phyloP scores from a whole-genome alignment of 2,113 vertebrate genomes.

The Xiphophorus couchianus region DNA sequence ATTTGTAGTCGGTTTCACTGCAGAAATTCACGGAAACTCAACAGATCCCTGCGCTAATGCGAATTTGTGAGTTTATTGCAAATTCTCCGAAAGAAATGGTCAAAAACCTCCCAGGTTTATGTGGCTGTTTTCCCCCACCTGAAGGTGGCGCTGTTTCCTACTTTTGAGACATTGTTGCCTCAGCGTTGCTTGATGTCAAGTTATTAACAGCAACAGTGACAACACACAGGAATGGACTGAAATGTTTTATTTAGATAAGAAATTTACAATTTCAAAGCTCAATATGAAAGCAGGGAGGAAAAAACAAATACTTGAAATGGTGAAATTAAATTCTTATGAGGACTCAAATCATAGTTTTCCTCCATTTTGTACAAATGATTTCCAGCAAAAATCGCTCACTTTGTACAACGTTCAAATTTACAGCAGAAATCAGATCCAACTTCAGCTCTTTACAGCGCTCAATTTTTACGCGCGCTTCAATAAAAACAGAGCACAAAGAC shows the following conservation, averaged over 20 bases:
- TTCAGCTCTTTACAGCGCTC: background rate
- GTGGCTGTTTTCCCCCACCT: too few relatives aligned
- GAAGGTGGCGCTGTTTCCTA: too few relatives aligned
- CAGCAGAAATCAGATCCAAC: background rate
- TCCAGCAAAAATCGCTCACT: background rate
- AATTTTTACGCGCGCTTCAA: background rate
- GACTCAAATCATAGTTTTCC: background rate
- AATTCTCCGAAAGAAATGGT: too few relatives aligned
- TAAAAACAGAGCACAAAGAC: background rate
- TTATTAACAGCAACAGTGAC: background rate
- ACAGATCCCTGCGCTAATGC: too few relatives aligned
- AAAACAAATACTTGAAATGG: background rate
- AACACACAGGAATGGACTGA: background rate
- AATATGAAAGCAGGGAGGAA: background rate
- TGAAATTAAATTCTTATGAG: background rate
- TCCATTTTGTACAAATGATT: background rate
- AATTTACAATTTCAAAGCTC: conserved; percentile 5
- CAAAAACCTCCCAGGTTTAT: too few relatives aligned
- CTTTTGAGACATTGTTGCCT: too few relatives aligned
- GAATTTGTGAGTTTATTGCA: too few relatives aligned
- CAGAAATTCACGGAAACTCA: too few relatives aligned
- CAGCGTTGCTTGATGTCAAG: too few relatives aligned
- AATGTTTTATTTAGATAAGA: conserved; percentile 31
- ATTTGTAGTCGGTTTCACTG: too few relatives aligned
- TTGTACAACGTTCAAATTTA: background rate